Conservation (phyloP, 2,888 invertebrate species). For the Cryptus viduatorius region DNA sequence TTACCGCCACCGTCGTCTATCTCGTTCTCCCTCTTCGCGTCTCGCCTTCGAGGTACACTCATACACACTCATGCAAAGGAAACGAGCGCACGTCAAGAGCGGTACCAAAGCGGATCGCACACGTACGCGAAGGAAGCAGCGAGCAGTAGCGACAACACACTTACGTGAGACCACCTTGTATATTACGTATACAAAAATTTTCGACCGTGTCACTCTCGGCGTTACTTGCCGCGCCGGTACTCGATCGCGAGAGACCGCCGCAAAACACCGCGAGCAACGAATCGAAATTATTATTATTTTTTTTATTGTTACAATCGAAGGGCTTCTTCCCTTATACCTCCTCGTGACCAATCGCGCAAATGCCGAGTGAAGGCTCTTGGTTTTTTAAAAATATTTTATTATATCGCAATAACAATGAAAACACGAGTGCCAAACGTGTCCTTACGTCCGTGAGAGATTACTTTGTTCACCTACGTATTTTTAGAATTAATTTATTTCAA, state of each 20-base stretch:
- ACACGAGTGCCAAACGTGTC: slow-evolving; percentile 6
- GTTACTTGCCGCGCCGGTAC: slow-evolving; percentile 66
- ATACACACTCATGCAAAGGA: slow-evolving; percentile 30
- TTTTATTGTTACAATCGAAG: slow-evolving; percentile 7
- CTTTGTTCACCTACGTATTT: background rate
- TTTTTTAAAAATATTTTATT: background rate
- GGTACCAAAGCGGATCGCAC: slow-evolving; percentile 34
- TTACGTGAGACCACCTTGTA: slow-evolving; percentile 42
- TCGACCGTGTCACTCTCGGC: slow-evolving; percentile 74
- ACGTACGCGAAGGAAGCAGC: slow-evolving; percentile 1
- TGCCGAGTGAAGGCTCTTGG: slow-evolving; percentile 20
- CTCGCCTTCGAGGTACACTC: slow-evolving; percentile 47
- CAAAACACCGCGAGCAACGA: slow-evolving; percentile 21
- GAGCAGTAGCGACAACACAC: background rate
- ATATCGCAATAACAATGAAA: background rate
- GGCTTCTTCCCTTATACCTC: background rate
- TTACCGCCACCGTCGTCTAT: slow-evolving; percentile 50
- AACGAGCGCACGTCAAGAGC: slow-evolving; percentile 33
- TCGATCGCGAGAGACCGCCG: slow-evolving; percentile 46
- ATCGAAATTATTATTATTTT: slow-evolving; percentile 1
- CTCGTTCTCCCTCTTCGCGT: slow-evolving; percentile 38
- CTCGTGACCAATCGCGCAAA: slow-evolving; percentile 33
- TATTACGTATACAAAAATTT: slow-evolving; percentile 75
- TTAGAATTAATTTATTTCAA: background rate
- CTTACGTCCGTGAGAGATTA: background rate